Percentiles rank a stretch among this genome's conserved stretches.
Conservation (phyloP, 2,113 vertebrate species). For the Pipra filicauda region DNA sequence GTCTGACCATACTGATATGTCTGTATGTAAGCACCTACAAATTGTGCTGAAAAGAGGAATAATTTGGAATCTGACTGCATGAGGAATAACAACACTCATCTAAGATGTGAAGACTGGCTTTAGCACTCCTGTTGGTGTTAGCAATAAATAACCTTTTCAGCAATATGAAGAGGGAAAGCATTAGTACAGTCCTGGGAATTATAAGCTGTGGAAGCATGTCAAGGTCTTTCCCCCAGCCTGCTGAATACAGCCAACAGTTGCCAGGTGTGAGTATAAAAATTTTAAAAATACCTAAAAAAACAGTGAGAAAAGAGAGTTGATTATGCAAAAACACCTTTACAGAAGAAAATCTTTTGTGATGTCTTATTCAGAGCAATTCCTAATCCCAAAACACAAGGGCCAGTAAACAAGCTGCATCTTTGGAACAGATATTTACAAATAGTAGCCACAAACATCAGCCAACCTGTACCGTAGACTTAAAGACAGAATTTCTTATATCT, state of each 20-base stretch:
- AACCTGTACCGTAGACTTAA: neutral
- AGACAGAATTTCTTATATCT: neutral
- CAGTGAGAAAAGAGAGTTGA: neutral
- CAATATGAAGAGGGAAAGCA: neutral
- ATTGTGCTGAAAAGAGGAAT: neutral
- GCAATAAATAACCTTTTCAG: constrained; percentile 16
- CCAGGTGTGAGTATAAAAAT: neutral
- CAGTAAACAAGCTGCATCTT: neutral
- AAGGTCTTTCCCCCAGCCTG: neutral
- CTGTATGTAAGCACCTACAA: neutral
- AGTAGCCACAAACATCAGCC: neutral
- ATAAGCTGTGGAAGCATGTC: neutral
- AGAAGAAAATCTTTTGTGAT: neutral
- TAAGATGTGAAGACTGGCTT: neutral
- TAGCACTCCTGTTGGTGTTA: neutral
- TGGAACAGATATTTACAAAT: neutral
- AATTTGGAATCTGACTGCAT: neutral
- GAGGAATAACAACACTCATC: neutral
- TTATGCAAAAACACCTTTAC: neutral
- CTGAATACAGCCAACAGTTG: neutral
- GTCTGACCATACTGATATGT: neutral
- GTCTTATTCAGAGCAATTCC: neutral
- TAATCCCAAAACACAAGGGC: neutral
- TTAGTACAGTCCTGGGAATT: neutral
- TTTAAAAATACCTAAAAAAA: neutral